phyloP scores from a whole-genome alignment of 1,140 invertebrate species.

The Eubasilissa regina region DNA sequence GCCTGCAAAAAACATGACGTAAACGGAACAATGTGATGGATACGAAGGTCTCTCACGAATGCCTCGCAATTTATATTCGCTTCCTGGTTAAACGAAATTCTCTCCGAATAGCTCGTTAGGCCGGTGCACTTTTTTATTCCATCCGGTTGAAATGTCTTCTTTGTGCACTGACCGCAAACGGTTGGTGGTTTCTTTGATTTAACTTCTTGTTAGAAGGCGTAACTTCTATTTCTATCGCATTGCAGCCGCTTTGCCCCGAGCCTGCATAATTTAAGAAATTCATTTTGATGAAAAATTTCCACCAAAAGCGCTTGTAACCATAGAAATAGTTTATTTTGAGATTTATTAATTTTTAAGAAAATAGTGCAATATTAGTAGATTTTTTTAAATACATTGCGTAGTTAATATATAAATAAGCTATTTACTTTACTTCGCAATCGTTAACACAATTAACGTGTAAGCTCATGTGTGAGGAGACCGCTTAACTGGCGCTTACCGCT shows the following conservation, averaged over 20 bases:
- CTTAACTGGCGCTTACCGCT: slow-evolving; percentile 22
- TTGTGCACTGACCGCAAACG: slow-evolving; percentile 21
- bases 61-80: slow-evolving; percentile 36
- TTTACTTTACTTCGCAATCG: slow-evolving; percentile 18
- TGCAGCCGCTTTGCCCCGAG: neutral
- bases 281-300: no score
- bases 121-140: slow-evolving; percentile 35
- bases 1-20: neutral
- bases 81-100: slow-evolving; percentile 29
- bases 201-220: slow-evolving; percentile 8
- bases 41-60: slow-evolving; percentile 15
- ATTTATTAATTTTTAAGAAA: no score
- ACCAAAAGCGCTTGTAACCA: no score
- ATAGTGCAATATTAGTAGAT: no score
- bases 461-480: slow-evolving; percentile 19
- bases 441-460: slow-evolving; percentile 23
- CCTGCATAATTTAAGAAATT: neutral
- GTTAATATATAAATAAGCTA: neutral
- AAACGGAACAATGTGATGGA: slow-evolving; percentile 20
- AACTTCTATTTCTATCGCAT: slow-evolving; percentile 5
- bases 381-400: no score
- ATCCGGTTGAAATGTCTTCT: slow-evolving; percentile 29
- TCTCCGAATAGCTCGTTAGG: slow-evolving; percentile 36
- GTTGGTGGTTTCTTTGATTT: slow-evolving; percentile 32
- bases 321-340: no score